Base-by-base conservation (phyloP, 2,888 invertebrate species). In the Dicranocentrus wangi region DNA sequence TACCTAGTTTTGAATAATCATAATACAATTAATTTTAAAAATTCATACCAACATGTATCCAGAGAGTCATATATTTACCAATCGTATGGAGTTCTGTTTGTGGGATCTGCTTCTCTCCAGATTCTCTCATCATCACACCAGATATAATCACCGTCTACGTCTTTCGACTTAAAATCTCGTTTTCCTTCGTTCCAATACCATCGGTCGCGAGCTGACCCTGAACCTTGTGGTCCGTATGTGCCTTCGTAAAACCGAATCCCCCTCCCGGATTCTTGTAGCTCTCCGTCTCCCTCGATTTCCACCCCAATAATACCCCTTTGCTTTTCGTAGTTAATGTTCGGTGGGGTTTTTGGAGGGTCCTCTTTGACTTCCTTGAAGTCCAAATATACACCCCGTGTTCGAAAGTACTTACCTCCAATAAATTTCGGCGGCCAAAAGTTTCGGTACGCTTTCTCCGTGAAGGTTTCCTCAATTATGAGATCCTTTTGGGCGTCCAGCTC, bases 351-450 rank as follows among this genome's bases (percentile, higher is more conserved):
- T 0, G 82, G 82, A n/a, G 79, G 82, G 42, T 82, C 82, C 43
- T 75, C 82, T n/a, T 55, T 69, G 7, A 73, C 66, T 32, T 82
- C 79, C 15, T 69, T 69, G 0, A 82, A 60, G 43, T 82, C 82
- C 1, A 82, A 43, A 32, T 82, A 82, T 8, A 79, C 23, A 0
- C 82, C 82, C 5, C 82, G 72, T 0, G 82, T 82, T 69, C 82
- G 69, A 15, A 82, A 82, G 23, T 77, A 77, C 13, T 32, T 71
- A 15, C 77, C 77, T 21, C 66, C 60, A 51, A 39, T 21, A 51
- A 32, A 81, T 1, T 42, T 3, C 0, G 76, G 76, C 8, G 82
- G 82, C 82, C 82, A 82, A 66, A 82, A 82, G 28, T 82, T 79
- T 8, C 82, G 42, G 25, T 28, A 65, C 1, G 76, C 82, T 61